Conservation (phyloP, 2,113 vertebrate species). For the Anoura caudifer region DNA sequence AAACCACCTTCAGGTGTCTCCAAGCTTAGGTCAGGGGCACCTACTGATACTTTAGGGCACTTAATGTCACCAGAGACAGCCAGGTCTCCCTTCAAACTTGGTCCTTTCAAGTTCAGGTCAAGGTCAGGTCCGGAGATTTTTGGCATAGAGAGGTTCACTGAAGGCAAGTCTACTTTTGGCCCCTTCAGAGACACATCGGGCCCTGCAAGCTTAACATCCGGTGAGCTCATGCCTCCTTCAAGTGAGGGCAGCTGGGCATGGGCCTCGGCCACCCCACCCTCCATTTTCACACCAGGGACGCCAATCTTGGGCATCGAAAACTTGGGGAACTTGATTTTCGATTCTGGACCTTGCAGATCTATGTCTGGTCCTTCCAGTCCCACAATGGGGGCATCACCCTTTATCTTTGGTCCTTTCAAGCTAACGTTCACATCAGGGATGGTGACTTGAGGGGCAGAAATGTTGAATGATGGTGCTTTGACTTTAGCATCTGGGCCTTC, state of each 20-base stretch:
- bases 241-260: conserved; percentile 54
- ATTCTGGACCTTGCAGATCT: conserved; percentile 76
- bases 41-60: conserved; percentile 16
- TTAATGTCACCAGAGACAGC: conserved; percentile 62
- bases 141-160: conserved; percentile 57
- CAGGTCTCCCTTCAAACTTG: conserved; percentile 79
- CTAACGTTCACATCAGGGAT: conserved; percentile 73
- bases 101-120: conserved; percentile 79
- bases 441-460: conserved; percentile 74
- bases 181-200: conserved; percentile 66
- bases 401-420: conserved; percentile 80
- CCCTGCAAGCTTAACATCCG: conserved; percentile 42
- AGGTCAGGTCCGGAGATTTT: conserved; percentile 74
- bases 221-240: conserved; percentile 27
- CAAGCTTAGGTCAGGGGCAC: neutral
- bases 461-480: conserved; percentile 68
- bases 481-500: conserved; percentile 65
- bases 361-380: conserved; percentile 74
- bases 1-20: conserved; percentile 75
- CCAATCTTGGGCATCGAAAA: conserved; percentile 72
- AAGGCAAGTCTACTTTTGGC: conserved; percentile 68
- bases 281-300: conserved; percentile 49
- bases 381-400: conserved; percentile 59
- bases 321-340: conserved; percentile 74
- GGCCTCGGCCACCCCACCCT: conserved; percentile 31